Percentiles rank a stretch among this genome's conserved stretches.
phyloP scores from a whole-genome alignment of 92 coral and sea anemone species.

The Muricea muricata region DNA sequence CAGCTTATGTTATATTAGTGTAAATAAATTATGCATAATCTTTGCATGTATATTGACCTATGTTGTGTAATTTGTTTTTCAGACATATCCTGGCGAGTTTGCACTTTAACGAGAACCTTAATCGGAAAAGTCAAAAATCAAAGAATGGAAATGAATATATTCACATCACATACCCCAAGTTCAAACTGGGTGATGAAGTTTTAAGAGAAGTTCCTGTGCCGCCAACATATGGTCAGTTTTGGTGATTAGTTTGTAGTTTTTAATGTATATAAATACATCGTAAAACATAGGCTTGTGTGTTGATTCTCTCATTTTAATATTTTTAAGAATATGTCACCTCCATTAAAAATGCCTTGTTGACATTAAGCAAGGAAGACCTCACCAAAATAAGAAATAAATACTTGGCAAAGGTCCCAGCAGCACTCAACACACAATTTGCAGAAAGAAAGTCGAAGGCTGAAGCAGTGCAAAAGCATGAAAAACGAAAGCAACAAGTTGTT shows the following conservation, averaged over 20 bases:
- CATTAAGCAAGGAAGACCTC: conserved; percentile 27
- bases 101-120: conserved; percentile 19
- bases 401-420: conserved; percentile 47
- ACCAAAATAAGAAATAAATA: conserved; percentile 40
- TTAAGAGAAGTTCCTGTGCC: conserved; percentile 14
- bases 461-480: conserved; percentile 37
- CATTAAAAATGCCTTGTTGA: conserved; percentile 33
- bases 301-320: conserved; percentile 28
- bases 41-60: too few relatives aligned
- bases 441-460: conserved; percentile 49
- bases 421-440: conserved; percentile 62
- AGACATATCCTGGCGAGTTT: conserved; percentile 34
- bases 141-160: conserved; percentile 23
- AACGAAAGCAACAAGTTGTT: conserved; percentile 51
- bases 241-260: conserved; percentile 1
- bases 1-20: too few relatives aligned
- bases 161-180: conserved; percentile 27
- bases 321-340: conserved; percentile 51
- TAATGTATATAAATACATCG: conserved; percentile 4
- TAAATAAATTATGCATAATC: too few relatives aligned
- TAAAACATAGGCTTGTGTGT: conserved; percentile 3
- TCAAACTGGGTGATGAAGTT: conserved; percentile 32
- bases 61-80: neutral
- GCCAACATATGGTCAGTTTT: conserved; percentile 25
- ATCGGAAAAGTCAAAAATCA: conserved; percentile 35